Evolutionary conservation across 2,888 invertebrate species (phyloP).

Genomic region (Vannuccia rotundouncinata): DNA sequence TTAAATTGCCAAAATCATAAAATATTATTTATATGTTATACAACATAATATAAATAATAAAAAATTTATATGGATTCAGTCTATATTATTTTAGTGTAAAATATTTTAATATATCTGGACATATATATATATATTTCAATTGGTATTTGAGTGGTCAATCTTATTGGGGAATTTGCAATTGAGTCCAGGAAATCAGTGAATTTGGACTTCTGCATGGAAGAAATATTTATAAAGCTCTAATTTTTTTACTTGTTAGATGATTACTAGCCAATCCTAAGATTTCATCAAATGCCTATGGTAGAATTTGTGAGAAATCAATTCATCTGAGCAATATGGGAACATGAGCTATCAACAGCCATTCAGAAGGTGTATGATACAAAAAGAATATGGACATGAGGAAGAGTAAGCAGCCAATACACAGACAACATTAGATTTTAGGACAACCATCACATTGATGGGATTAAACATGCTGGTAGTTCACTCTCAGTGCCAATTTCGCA

Average conservation of each 20-base stretch:
- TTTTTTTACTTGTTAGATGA: background rate
- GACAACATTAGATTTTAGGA: background rate
- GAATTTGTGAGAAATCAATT: background rate
- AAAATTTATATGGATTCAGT: too few relatives aligned
- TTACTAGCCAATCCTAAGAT: background rate
- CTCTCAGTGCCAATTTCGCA: background rate
- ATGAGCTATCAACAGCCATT: background rate
- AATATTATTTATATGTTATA: too few relatives aligned
- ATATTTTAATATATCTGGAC: too few relatives aligned
- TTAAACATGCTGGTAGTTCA: background rate
- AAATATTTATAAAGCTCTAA: background rate
- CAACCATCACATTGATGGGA: background rate
- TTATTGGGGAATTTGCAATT: background rate
- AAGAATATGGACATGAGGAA: background rate
- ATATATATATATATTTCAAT: background rate
- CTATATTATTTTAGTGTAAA: too few relatives aligned
- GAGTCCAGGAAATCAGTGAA: background rate
- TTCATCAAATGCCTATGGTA: background rate
- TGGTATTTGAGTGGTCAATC: background rate
- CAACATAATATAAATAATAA: too few relatives aligned
- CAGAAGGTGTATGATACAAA: background rate
- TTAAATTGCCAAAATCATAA: too few relatives aligned
- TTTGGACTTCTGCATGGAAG: background rate
- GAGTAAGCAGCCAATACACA: background rate
- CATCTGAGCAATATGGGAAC: background rate